Percentiles rank a stretch among this genome's conserved stretches.
phyloP scores from a whole-genome alignment of 2,113 vertebrate genomes.

The Hemibates koningsi region DNA sequence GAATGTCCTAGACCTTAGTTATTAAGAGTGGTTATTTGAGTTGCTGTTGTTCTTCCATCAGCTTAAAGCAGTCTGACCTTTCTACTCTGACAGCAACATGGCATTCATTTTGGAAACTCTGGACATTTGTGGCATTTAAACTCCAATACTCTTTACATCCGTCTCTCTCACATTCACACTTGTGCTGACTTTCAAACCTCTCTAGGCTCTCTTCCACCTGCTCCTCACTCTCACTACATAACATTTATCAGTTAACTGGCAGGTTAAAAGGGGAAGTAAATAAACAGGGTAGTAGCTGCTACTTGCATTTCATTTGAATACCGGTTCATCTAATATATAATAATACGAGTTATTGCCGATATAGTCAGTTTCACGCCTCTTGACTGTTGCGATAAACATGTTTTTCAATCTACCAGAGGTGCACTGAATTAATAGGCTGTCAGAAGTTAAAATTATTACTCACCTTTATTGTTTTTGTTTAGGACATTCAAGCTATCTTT shows the following conservation, averaged over 20 bases:
- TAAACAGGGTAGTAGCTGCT: neutral
- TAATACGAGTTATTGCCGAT: neutral
- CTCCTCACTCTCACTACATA: neutral
- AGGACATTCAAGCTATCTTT: conserved; percentile 86
- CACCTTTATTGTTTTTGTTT: conserved; percentile 82
- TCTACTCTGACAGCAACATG: neutral
- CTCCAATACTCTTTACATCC: neutral
- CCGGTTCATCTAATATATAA: neutral
- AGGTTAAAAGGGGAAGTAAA: neutral
- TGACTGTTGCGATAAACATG: neutral
- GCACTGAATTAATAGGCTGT: neutral
- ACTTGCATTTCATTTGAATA: neutral
- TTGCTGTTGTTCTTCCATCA: neutral
- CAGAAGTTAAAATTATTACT: conserved; percentile 1
- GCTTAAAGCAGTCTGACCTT: neutral
- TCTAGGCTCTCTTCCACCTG: neutral
- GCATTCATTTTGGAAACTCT: neutral
- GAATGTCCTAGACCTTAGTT: neutral
- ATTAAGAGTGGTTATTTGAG: neutral
- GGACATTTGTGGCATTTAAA: neutral
- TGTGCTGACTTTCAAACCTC: neutral
- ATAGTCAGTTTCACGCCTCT: neutral
- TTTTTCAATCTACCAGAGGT: neutral
- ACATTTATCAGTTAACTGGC: neutral
- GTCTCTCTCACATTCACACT: neutral